Evolutionary conservation across 2,888 invertebrate genomes (phyloP).

Genomic region (Eupithecia subumbrata): DNA sequence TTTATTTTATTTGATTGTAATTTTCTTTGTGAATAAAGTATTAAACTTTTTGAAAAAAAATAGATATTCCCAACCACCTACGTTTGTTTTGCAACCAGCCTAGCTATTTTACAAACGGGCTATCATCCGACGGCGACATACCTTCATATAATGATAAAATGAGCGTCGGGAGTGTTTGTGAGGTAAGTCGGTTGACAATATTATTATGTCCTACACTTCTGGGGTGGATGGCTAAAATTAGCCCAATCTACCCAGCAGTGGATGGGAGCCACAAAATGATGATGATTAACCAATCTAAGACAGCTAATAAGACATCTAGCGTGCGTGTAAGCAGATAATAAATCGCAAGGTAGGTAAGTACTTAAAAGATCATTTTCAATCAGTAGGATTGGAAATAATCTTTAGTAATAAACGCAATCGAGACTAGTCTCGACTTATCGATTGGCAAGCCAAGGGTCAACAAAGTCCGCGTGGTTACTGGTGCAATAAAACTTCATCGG

Average conservation of each 20-base stretch:
- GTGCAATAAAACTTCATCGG: not conserved
- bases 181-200: too few relatives aligned
- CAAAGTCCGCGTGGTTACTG: not conserved
- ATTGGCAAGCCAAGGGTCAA: constrained; percentile 10
- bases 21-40: too few relatives aligned
- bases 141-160: too few relatives aligned
- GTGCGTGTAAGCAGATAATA: not conserved
- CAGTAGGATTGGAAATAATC: not conserved
- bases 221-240: too few relatives aligned
- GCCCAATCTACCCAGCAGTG: not conserved
- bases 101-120: too few relatives aligned
- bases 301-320: not conserved
- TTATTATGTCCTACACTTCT: too few relatives aligned
- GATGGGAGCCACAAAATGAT: not conserved
- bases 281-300: not conserved
- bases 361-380: not conserved
- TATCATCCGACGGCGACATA: too few relatives aligned
- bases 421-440: constrained; percentile 12
- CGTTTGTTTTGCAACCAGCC: too few relatives aligned
- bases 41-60: too few relatives aligned
- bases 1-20: too few relatives aligned
- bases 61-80: too few relatives aligned
- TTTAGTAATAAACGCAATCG: constrained; percentile 12
- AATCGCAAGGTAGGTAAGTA: constrained; percentile 4
- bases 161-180: too few relatives aligned